These are phyloP conservation scores for Drosophila testacea DNA, from an alignment of 2,888 invertebrate genomes.

Conservation along the genomic window DNA sequence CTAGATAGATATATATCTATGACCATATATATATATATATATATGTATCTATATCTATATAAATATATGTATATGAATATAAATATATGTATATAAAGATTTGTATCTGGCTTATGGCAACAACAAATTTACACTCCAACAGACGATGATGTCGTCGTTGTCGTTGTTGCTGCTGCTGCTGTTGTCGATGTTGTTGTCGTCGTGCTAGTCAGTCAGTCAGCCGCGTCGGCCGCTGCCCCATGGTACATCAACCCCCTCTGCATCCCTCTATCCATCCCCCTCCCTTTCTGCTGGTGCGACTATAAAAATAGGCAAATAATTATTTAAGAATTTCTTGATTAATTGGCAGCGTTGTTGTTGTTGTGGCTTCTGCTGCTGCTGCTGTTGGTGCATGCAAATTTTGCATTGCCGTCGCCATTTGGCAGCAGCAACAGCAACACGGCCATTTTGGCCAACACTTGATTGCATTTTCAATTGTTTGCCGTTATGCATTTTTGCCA, in stretches of 20 bases:
- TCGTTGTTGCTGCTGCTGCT: conserved; percentile 10
- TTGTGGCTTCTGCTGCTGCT: conserved; percentile 31
- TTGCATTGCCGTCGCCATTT: conserved; percentile 46
- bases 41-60: conserved; percentile 28
- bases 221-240: conserved; percentile 70
- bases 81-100: conserved; percentile 45
- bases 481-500: conserved; percentile 81
- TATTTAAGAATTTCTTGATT: conserved; percentile 85
- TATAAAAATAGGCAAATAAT: conserved; percentile 84
- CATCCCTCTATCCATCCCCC: conserved; percentile 12
- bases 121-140: conserved; percentile 76
- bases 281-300: conserved; percentile 34
- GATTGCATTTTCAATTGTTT: conserved; percentile 82
- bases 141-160: conserved; percentile 56
- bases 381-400: conserved; percentile 59
- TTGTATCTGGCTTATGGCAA: conserved; percentile 60
- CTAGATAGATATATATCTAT: conserved; percentile 29
- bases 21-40: conserved; percentile 14
- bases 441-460: conserved; percentile 79
- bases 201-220: conserved; percentile 78
- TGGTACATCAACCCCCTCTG: conserved; percentile 27
- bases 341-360: conserved; percentile 79
- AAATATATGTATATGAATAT: conserved; percentile 24
- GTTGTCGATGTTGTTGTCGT: conserved; percentile 45
- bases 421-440: conserved; percentile 26